Base-by-base conservation (phyloP, 2,888 invertebrate species). In the Pachliopta kotzebuea region DNA sequence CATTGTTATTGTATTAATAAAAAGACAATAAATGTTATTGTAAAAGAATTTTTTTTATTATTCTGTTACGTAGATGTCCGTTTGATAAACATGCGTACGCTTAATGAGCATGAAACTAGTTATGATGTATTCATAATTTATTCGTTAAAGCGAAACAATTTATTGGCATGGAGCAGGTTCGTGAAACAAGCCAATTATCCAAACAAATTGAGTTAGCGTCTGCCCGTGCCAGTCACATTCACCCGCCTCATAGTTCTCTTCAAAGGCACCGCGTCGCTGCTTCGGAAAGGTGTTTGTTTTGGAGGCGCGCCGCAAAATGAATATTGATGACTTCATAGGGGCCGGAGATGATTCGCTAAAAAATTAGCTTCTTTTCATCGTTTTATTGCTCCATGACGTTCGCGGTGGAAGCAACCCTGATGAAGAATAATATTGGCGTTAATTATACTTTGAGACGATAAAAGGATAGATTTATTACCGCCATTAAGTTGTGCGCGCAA, bases 331-430 rank as follows among this genome's bases (percentile, higher is more conserved):
- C 88, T 90, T 85, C 81, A 89, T 88, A 82, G 84, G 81, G 81
- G 76, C 86, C 88, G 86, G 87, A 88, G 89, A 90, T 91, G 90
- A 91, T 89, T 88, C 80, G 90, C 88, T 88, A 85, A 90, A 90
- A 91, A 90, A 90, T 90, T 89, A 83, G 85, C 84, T 89, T 89
- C 90, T 90, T 88, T 90, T 86, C 89, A 89, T 88, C 90, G 88
- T 89, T 88, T 90, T 89, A 90, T 90, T 87, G 89, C 84, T 74
- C 74, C 77, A 76, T 76, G 78, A 76, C 81, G 83, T 79, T 83
- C 79, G 81, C 80, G 83, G 78, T 83, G 80, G 81, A 80, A 84
- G 79, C 80, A 77, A 65, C 72, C 63, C 73, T 88, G 89, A 91
- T 90, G 89, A 91, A 91, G 90, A 91, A 88, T 89, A 85, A 91